These are phyloP conservation scores for Takifugu ocellatus DNA, from an alignment of 2,797 vertebrate genomes.

Conservation along the genomic window DNA sequence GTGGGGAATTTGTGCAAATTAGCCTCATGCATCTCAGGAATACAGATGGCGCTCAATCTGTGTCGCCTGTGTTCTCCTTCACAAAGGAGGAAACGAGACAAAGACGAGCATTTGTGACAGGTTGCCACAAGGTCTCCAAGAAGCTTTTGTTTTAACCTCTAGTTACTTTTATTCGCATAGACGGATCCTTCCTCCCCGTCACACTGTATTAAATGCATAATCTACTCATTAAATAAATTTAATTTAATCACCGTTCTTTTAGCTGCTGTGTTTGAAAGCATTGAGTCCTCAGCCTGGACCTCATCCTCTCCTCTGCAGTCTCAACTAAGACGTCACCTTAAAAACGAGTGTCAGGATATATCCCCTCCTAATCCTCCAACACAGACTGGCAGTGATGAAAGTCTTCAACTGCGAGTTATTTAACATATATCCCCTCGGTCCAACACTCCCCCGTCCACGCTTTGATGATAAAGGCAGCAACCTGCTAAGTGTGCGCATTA, in stretches of 20 bases:
- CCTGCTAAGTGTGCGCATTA: slow-evolving; percentile 70
- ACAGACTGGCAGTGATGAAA: slow-evolving; percentile 57
- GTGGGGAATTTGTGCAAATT: slow-evolving; percentile 54
- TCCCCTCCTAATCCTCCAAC: slow-evolving; percentile 48
- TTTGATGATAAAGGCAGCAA: slow-evolving; percentile 75
- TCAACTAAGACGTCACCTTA: slow-evolving; percentile 52
- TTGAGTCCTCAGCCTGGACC: slow-evolving; percentile 13
- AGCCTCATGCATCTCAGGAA: slow-evolving; percentile 52
- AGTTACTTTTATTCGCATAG: neutral
- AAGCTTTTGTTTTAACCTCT: neutral
- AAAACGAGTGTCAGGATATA: slow-evolving; percentile 35
- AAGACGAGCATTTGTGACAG: slow-evolving; percentile 19
- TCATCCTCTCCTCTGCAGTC: slow-evolving; percentile 19
- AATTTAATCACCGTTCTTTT: slow-evolving; percentile 5
- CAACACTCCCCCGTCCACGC: slow-evolving; percentile 50
- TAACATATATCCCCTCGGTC: slow-evolving; percentile 59
- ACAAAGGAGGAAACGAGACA: slow-evolving; percentile 31
- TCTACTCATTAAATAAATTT: too few species aligned
- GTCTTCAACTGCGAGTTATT: slow-evolving; percentile 60
- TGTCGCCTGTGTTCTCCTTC: slow-evolving; percentile 40
- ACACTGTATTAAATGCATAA: too few species aligned
- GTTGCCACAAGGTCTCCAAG: slow-evolving; percentile 9
- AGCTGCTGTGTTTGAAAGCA: neutral
- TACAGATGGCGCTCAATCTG: slow-evolving; percentile 66
- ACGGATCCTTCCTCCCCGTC: neutral